Conservation (phyloP, 2,113 vertebrate species). For the Sisor rabdophorus region DNA sequence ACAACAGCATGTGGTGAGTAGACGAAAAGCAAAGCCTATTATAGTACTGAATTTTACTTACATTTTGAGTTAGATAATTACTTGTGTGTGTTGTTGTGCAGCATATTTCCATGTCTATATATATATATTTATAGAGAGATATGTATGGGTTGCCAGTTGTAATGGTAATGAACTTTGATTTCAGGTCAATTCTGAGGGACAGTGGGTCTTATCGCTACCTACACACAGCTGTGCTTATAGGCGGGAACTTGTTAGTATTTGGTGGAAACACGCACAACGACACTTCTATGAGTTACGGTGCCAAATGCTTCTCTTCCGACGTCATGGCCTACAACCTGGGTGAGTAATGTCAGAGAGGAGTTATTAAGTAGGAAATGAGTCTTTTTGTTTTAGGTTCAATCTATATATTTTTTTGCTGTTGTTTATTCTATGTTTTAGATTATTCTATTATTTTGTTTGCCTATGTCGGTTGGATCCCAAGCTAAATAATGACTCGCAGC, state of each 20-base stretch:
- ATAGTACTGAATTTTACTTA: neutral
- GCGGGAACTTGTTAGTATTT: constrained; percentile 91
- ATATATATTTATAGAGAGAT: too few species aligned
- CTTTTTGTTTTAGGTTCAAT: neutral
- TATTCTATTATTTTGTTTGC: too few species aligned
- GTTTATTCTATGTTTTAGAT: neutral
- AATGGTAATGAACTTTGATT: neutral
- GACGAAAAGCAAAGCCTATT: neutral
- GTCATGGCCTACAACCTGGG: constrained; percentile 94
- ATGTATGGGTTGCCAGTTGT: neutral
- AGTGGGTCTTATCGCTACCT: constrained; percentile 92
- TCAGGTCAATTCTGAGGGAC: constrained; percentile 90
- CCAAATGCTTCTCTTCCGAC: constrained; percentile 96
- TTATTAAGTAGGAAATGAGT: neutral
- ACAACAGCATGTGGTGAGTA: constrained; percentile 82
- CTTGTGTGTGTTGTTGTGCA: neutral
- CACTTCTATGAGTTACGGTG: constrained; percentile 95
- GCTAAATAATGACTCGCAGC: neutral
- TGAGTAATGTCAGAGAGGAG: constrained; percentile 59
- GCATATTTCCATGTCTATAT: neutral
- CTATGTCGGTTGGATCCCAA: neutral
- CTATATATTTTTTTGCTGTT: neutral
- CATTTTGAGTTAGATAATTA: neutral
- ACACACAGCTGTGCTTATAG: constrained; percentile 87
- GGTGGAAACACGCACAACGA: constrained; percentile 98